phyloP scores from a whole-genome alignment of 2,888 invertebrate genomes.

The Thymelicus acteon region DNA sequence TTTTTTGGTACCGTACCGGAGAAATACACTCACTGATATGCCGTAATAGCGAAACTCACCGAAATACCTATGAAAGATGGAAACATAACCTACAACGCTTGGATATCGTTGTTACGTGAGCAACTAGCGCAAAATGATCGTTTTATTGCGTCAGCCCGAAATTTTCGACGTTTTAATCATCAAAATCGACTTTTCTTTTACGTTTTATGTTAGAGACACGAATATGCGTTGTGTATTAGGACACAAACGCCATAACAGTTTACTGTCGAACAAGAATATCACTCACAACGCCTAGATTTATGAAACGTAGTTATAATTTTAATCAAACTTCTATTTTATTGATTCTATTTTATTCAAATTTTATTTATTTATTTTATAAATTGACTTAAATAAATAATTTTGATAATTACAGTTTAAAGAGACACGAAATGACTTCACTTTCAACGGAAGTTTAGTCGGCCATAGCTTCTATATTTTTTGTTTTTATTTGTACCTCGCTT shows the following conservation, averaged over 20 bases:
- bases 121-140: constrained; percentile 45
- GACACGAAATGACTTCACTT: constrained; percentile 49
- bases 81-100: constrained; percentile 80
- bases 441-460: constrained; percentile 53
- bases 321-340: constrained; percentile 44
- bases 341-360: constrained; percentile 40
- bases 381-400: background rate
- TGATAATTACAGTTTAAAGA: constrained; percentile 39
- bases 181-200: constrained; percentile 45
- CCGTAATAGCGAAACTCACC: constrained; percentile 82
- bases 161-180: constrained; percentile 18
- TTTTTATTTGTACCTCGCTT: constrained; percentile 35
- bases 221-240: constrained; percentile 79
- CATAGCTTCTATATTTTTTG: constrained; percentile 43
- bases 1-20: constrained; percentile 58
- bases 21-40: constrained; percentile 68
- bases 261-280: constrained; percentile 53
- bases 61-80: constrained; percentile 89
- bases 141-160: constrained; percentile 9
- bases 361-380: constrained; percentile 7
- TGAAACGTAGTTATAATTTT: background rate
- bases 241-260: constrained; percentile 83
- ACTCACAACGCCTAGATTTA: constrained; percentile 39
- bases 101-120: constrained; percentile 51
- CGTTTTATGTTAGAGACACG: constrained; percentile 52